phyloP scores from a whole-genome alignment of 2,797 vertebrate genomes.

The Coluber constrictor region DNA sequence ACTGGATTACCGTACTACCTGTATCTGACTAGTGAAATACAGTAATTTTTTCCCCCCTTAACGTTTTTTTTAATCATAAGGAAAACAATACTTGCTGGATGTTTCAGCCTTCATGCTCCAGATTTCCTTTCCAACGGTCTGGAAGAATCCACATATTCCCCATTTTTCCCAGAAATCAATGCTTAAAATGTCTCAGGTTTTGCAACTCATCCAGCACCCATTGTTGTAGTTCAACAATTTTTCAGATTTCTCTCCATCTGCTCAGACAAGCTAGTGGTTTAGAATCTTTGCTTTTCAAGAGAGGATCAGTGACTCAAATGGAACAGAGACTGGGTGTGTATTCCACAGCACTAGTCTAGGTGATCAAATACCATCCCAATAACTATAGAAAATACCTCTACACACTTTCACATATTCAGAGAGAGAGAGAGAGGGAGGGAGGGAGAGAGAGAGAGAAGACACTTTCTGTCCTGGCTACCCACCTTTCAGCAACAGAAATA shows the following conservation, averaged over 20 bases:
- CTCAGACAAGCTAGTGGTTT: background rate
- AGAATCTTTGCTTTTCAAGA: background rate
- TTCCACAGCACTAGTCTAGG: background rate
- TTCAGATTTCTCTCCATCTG: too few species aligned
- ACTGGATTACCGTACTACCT: background rate
- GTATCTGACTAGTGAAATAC: too few species aligned
- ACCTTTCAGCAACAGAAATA: conserved; percentile 22
- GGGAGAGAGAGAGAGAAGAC: too few species aligned
- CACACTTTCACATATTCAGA: background rate
- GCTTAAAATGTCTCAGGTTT: background rate
- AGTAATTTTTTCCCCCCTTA: background rate
- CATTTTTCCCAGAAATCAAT: background rate
- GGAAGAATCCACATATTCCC: background rate
- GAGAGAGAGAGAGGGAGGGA: background rate
- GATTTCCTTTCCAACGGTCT: background rate
- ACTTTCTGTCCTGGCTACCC: background rate
- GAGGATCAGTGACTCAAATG: background rate
- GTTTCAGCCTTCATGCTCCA: background rate
- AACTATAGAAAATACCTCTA: background rate
- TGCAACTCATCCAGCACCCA: background rate
- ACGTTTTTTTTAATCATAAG: background rate
- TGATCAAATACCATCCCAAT: background rate
- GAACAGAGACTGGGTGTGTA: background rate
- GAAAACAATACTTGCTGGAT: background rate
- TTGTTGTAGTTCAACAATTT: background rate